Conservation (phyloP, 2,797 vertebrate species). For the Pipistrellus pygmaeus region DNA sequence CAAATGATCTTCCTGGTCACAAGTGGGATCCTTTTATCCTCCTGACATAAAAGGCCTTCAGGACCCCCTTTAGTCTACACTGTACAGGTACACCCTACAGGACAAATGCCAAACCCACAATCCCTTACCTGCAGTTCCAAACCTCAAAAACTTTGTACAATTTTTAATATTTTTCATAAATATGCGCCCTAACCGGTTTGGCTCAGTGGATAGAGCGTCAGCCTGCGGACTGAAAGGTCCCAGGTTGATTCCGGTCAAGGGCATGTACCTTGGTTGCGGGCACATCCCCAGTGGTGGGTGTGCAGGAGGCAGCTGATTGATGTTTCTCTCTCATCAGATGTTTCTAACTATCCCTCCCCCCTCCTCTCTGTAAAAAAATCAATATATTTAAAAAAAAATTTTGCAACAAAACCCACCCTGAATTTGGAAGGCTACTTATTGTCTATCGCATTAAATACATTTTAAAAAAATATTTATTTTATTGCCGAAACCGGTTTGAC, state of each 20-base stretch:
- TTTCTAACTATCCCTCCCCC: too few relatives aligned
- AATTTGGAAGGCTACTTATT: not conserved
- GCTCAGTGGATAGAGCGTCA: too few relatives aligned
- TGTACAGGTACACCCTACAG: not conserved
- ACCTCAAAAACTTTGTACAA: slow-evolving; percentile 45
- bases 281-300: too few relatives aligned
- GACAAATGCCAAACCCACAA: slow-evolving; percentile 16
- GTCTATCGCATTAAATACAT: not conserved
- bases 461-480: too few relatives aligned
- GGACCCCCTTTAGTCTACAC: not conserved
- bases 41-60: not conserved
- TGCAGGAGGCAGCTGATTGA: too few relatives aligned
- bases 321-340: too few relatives aligned
- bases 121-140: not conserved
- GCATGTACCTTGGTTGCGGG: too few relatives aligned
- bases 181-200: too few relatives aligned
- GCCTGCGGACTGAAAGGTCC: too few relatives aligned
- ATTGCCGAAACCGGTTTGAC: too few relatives aligned
- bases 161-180: not conserved
- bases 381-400: not conserved
- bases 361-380: too few relatives aligned
- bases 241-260: too few relatives aligned
- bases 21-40: slow-evolving; percentile 43
- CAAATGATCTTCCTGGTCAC: slow-evolving; percentile 28
- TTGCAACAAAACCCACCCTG: slow-evolving; percentile 37